Base-by-base conservation (phyloP, 2,888 invertebrate genomes). In the Tenthredo amoena region DNA sequence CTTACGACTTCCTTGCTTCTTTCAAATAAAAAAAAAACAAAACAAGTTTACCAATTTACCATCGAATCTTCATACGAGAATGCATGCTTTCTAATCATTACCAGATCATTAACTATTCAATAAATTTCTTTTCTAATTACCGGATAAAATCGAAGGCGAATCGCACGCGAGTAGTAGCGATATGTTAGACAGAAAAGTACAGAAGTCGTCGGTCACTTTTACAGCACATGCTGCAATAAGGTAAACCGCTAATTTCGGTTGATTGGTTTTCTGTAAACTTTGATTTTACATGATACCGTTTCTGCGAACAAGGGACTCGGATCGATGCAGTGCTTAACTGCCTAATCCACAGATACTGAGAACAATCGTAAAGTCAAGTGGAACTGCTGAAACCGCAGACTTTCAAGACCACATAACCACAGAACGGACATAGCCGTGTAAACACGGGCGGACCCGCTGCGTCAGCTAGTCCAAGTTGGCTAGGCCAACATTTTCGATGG, bases 351-450 rank as follows among this genome's bases (percentile, higher is more conserved):
- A 40, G 50, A 83, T 85, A 58, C 58, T 79, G 65, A 40, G 72
- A 85, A 83, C 85, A 85, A 85, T 85, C 72, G 82, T 74, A 85
- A 85, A 85, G 85, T 85, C 81, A 71, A 83, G 68, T 85, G 50
- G 85, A 85, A 58, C 85, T 82, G 82, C 58, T 85, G 85, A 82
- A 82, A 65, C 82, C 79, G 85, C 85, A 85, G 81, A 85, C 81
- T 62, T 81, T 81, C 62, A 81, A 81, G 81, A 81, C 81, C 81
- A n/a, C 81, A 58, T 81, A 81, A 81, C 81, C 81, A 40, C 81
- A 37, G 58, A 77, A 62, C 40, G 81, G 81, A 81, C 81, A 81
- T 81, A 62, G 40, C 15, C 81, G 81, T 81, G 81, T 81, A 81
- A 81, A 81, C 81, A 81, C 62, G 40, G 21, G 40, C 7, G 72